A percentile compares a stretch with the other conserved stretches of the same genome.
These are phyloP conservation scores for Choreutis nemorana DNA, from an alignment of 2,888 invertebrate genomes.

Conservation along the genomic window DNA sequence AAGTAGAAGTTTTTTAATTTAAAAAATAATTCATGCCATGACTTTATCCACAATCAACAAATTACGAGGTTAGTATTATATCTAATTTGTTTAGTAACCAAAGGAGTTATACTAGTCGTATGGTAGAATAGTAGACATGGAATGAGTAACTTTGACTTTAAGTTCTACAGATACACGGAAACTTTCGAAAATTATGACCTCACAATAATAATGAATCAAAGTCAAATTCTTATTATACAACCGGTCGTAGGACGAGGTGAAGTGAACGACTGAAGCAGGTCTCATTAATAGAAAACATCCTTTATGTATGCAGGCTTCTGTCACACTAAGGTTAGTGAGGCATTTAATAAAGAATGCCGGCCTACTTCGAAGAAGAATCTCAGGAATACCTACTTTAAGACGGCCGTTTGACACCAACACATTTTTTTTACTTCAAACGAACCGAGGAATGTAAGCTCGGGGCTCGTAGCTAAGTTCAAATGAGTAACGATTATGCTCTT, in stretches of 20 bases:
- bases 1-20: constrained; percentile 12
- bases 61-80: too few relatives aligned
- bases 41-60: too few relatives aligned
- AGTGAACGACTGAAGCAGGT: too few relatives aligned
- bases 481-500: too few relatives aligned
- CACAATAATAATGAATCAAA: background rate
- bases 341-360: constrained; percentile 15
- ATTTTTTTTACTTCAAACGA: too few relatives aligned
- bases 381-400: constrained; percentile 17
- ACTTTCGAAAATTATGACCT: background rate
- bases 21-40: constrained; percentile 13
- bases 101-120: too few relatives aligned
- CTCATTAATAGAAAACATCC: background rate
- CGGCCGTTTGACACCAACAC: constrained; percentile 3
- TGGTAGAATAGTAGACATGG: too few relatives aligned
- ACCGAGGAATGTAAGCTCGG: too few relatives aligned
- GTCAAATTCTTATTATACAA: too few relatives aligned
- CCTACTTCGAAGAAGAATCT: constrained; percentile 29
- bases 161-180: background rate
- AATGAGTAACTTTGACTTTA: background rate
- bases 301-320: background rate
- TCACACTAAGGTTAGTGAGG: background rate
- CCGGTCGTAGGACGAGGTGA: too few relatives aligned
- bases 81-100: too few relatives aligned
- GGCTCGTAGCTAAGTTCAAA: too few relatives aligned